Evolutionary conservation across 2,888 invertebrate genomes (phyloP).

Genomic region (Gerris lacustris): DNA sequence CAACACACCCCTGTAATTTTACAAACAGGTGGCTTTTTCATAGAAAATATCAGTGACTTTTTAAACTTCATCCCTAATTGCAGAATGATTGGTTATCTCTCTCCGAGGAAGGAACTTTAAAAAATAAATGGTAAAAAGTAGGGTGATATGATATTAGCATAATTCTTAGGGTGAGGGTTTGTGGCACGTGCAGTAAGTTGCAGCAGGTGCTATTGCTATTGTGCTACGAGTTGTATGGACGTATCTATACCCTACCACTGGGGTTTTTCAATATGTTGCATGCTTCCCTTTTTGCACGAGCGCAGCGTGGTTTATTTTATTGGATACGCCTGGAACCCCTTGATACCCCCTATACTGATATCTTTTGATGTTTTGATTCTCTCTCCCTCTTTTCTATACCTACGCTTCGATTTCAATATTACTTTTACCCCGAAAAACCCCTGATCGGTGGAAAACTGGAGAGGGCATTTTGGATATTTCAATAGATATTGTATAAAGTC

Average conservation of each 20-base stretch:
- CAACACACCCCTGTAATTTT: neutral
- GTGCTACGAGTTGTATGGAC: neutral
- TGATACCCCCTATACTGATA: neutral
- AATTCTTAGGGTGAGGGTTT: neutral
- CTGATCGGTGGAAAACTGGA: no score
- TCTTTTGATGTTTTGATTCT: constrained; percentile 2
- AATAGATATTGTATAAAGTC: no score
- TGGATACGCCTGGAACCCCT: neutral
- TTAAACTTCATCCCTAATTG: neutral
- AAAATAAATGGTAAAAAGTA: neutral
- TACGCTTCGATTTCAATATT: no score
- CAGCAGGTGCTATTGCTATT: neutral
- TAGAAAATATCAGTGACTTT: no score
- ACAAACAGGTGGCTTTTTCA: neutral
- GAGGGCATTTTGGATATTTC: no score
- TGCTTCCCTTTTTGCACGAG: neutral
- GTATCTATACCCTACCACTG: neutral
- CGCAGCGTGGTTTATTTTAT: neutral
- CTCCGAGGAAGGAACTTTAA: neutral
- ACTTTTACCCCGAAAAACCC: no score
- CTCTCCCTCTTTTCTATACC: no score
- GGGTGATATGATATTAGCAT: neutral
- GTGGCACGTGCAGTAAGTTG: neutral
- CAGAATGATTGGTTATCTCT: neutral
- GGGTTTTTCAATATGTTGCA: neutral